These are phyloP conservation scores for Trichonephila inaurata DNA, from an alignment of 1,140 invertebrate species.

Conservation along the genomic window DNA sequence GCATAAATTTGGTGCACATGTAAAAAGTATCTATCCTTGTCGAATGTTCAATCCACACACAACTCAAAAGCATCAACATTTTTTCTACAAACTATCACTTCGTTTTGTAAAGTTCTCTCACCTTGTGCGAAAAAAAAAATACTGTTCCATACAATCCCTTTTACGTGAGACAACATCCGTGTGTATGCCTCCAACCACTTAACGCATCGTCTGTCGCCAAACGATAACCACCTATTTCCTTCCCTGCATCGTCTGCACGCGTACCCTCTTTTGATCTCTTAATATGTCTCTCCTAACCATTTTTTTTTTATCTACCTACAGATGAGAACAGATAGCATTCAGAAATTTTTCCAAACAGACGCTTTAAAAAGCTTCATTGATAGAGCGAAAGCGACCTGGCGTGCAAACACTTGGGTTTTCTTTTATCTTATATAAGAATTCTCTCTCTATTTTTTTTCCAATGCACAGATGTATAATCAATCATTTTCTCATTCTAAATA, in stretches of 20 bases:
- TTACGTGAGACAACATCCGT: neutral
- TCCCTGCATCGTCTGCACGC: neutral
- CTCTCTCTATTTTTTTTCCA: neutral
- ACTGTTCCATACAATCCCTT: neutral
- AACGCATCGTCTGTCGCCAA: slow-evolving; percentile 29
- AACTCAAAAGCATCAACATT: too few relatives aligned
- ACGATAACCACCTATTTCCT: slow-evolving; percentile 37
- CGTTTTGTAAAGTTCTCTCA: neutral
- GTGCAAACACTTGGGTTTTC: neutral
- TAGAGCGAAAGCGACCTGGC: neutral
- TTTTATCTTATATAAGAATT: neutral
- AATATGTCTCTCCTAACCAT: neutral
- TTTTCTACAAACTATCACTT: too few relatives aligned
- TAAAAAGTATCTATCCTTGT: too few relatives aligned
- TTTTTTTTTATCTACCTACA: slow-evolving; percentile 7
- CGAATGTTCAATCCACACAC: too few relatives aligned
- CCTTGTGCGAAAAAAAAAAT: neutral
- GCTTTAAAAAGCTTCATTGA: slow-evolving; percentile 15
- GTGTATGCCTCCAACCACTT: neutral
- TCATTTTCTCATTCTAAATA: too few relatives aligned
- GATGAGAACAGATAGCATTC: neutral
- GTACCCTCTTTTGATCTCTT: slow-evolving; percentile 14
- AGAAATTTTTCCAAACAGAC: neutral
- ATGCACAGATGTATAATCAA: too few relatives aligned
- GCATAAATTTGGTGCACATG: too few relatives aligned